phyloP scores from a whole-genome alignment of 2,888 invertebrate genomes.

The Cerastis rubricosa region DNA sequence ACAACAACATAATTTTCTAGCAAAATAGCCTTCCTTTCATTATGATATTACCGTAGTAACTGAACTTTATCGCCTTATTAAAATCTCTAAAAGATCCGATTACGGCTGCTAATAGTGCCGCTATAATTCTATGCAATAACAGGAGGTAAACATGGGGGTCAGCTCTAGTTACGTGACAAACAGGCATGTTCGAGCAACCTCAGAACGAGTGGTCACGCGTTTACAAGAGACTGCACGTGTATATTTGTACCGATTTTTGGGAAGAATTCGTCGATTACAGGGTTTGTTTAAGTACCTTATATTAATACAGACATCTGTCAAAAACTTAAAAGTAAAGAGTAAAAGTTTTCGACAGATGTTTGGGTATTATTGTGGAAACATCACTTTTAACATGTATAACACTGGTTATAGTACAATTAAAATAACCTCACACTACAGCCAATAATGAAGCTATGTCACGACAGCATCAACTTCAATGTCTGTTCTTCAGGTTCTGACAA shows the following conservation, averaged over 20 bases:
- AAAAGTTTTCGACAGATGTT: too few species aligned
- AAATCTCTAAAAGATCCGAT: slow-evolving; percentile 60
- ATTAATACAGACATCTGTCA: background rate
- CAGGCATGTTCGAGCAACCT: slow-evolving; percentile 30
- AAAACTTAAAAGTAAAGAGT: background rate
- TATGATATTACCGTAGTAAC: slow-evolving; percentile 17
- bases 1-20: slow-evolving; percentile 16
- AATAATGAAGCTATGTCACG: too few species aligned
- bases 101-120: slow-evolving; percentile 44
- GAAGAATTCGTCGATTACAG: too few species aligned
- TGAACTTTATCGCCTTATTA: slow-evolving; percentile 55
- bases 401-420: too few species aligned
- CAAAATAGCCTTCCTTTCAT: slow-evolving; percentile 26
- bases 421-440: too few species aligned
- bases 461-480: too few species aligned
- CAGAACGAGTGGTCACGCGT: slow-evolving; percentile 29
- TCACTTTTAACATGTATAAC: too few species aligned
- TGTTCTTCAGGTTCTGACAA: too few species aligned
- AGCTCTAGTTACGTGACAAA: slow-evolving; percentile 46
- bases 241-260: background rate
- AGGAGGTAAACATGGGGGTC: slow-evolving; percentile 40
- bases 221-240: background rate
- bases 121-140: slow-evolving; percentile 63
- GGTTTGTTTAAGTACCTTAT: too few species aligned
- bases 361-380: too few species aligned